Conservation (phyloP, 2,113 vertebrate species). For the Girardinichthys multiradiatus region DNA sequence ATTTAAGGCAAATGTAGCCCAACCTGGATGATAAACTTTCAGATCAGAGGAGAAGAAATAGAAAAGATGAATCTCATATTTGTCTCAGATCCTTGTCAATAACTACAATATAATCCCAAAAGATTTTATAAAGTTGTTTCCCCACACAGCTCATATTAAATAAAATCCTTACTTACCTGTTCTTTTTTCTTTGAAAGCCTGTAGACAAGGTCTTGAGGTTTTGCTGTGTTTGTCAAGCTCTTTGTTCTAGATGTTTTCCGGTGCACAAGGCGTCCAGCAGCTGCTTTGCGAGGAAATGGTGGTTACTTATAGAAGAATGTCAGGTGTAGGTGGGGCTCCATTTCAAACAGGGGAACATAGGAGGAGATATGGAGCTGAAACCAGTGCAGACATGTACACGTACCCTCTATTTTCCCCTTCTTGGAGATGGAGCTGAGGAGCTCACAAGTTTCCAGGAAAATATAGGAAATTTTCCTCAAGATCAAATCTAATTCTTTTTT, state of each 20-base stretch:
- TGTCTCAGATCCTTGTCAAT: neutral
- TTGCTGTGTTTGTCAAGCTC: neutral
- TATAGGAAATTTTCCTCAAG: neutral
- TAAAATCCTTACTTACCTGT: slow-evolving; percentile 49
- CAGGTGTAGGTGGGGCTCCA: slow-evolving; percentile 49
- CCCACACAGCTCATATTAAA: neutral
- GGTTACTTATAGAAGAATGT: slow-evolving; percentile 72
- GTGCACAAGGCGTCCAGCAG: slow-evolving; percentile 3
- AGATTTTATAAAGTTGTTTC: neutral
- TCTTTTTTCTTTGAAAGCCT: neutral
- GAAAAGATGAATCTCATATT: neutral
- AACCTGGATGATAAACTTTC: neutral
- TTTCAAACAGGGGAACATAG: neutral
- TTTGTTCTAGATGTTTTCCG: slow-evolving; percentile 21
- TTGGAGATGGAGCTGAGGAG: neutral
- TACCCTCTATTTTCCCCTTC: slow-evolving; percentile 14
- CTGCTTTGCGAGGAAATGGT: neutral
- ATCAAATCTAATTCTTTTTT: neutral
- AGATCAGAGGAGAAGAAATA: neutral
- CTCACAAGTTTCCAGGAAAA: neutral
- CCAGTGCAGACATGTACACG: slow-evolving; percentile 71
- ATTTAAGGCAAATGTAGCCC: slow-evolving; percentile 2
- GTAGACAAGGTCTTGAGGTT: neutral
- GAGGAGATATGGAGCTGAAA: slow-evolving; percentile 27
- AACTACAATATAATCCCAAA: neutral